These are phyloP conservation scores for Gerris buenoi DNA, from an alignment of 1,140 invertebrate genomes.

Conservation along the genomic window DNA sequence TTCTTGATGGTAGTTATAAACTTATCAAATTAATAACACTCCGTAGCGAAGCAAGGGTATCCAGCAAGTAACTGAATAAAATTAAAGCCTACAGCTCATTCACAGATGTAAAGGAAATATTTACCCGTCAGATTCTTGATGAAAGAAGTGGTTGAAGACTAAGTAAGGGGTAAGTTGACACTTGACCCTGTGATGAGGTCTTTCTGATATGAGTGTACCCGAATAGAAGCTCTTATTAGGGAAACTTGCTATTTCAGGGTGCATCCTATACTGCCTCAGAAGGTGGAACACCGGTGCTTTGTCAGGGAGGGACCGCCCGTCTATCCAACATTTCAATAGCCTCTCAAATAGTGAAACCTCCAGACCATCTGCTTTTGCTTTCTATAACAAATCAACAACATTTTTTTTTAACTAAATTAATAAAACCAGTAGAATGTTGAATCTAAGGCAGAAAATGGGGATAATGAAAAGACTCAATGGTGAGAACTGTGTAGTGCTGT, in stretches of 20 bases:
- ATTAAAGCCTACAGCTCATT: too few species aligned
- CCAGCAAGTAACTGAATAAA: too few species aligned
- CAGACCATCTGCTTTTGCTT: slow-evolving; percentile 40
- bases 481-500: too few species aligned
- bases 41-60: too few species aligned
- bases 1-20: too few species aligned
- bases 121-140: slow-evolving; percentile 12
- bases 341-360: slow-evolving; percentile 49
- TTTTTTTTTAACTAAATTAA: too few species aligned
- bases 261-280: slow-evolving; percentile 73
- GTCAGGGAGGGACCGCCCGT: slow-evolving; percentile 21
- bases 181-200: background rate
- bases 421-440: too few species aligned
- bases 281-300: slow-evolving; percentile 40
- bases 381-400: too few species aligned
- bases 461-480: too few species aligned
- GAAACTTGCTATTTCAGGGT: slow-evolving; percentile 54
- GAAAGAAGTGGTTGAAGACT: slow-evolving; percentile 36
- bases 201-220: slow-evolving; percentile 29
- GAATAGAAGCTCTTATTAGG: slow-evolving; percentile 67
- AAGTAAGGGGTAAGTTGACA: slow-evolving; percentile 34
- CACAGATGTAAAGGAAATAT: too few species aligned
- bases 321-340: slow-evolving; percentile 34
- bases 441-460: too few species aligned
- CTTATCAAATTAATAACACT: too few species aligned